phyloP scores from a whole-genome alignment of 92 coral and sea anemone genomes.

The Scolanthus callimorphus region DNA sequence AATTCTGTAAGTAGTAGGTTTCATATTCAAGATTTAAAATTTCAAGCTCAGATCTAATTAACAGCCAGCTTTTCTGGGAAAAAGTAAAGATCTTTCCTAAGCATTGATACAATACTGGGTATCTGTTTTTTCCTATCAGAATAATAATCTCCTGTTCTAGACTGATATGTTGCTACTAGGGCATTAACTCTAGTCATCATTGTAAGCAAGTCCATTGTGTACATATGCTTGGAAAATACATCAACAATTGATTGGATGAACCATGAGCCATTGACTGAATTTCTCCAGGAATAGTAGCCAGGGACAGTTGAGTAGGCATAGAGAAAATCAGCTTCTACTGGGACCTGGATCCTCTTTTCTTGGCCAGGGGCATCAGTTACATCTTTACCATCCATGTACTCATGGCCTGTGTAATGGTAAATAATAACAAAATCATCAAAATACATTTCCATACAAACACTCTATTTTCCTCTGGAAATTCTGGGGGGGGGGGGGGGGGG shows the following conservation, averaged over 20 bases:
- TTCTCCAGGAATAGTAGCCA: constrained; percentile 86
- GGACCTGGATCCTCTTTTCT: constrained; percentile 57
- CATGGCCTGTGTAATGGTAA: constrained; percentile 73
- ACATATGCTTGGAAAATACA: constrained; percentile 50
- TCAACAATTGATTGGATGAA: constrained; percentile 75
- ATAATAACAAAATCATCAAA: no score
- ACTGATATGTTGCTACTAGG: constrained; percentile 75
- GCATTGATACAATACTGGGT: constrained; percentile 83
- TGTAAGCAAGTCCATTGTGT: constrained; percentile 57
- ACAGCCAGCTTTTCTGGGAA: constrained; percentile 65
- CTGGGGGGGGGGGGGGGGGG: no score
- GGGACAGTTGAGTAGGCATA: constrained; percentile 92
- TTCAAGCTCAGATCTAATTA: no score
- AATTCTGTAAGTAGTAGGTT: no score
- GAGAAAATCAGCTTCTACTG: constrained; percentile 81
- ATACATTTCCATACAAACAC: no score
- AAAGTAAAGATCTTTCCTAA: constrained; percentile 82
- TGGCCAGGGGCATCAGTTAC: constrained; percentile 57
- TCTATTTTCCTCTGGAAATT: no score
- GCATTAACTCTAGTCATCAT: constrained; percentile 87
- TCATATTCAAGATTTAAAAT: no score
- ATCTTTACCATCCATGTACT: constrained; percentile 88
- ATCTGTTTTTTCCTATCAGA: constrained; percentile 84
- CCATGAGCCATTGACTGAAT: constrained; percentile 87
- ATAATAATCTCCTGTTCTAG: constrained; percentile 80